phyloP scores from a whole-genome alignment of 2,888 invertebrate species.

The Noctua janthe region DNA sequence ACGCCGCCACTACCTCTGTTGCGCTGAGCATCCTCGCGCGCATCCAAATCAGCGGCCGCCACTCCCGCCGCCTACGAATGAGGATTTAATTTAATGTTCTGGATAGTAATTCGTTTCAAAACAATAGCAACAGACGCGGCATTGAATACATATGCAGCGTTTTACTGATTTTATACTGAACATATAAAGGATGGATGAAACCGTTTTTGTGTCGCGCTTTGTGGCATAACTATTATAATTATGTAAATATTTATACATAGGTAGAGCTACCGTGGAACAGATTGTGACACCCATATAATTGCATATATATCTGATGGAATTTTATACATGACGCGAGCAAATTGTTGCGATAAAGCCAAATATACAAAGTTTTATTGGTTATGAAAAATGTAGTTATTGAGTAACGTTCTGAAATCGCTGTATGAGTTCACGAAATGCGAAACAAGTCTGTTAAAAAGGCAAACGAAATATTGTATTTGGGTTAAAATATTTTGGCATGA shows the following conservation, averaged over 20 bases:
- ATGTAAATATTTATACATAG: slow-evolving; percentile 41
- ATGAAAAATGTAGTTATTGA: slow-evolving; percentile 42
- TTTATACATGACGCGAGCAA: slow-evolving; percentile 15
- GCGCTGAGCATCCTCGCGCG: slow-evolving; percentile 77
- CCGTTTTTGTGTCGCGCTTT: slow-evolving; percentile 46
- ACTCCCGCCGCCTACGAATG: slow-evolving; percentile 84
- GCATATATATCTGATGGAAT: slow-evolving; percentile 41
- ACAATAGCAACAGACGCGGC: slow-evolving; percentile 73
- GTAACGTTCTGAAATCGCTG: slow-evolving; percentile 38
- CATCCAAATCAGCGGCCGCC: slow-evolving; percentile 84
- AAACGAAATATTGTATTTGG: slow-evolving; percentile 51
- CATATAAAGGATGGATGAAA: slow-evolving; percentile 50
- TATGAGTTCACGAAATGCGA: slow-evolving; percentile 32
- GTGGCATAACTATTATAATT: slow-evolving; percentile 39
- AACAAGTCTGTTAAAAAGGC: slow-evolving; percentile 41
- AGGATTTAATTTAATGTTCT: slow-evolving; percentile 81
- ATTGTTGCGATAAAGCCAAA: slow-evolving; percentile 22
- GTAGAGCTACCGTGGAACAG: slow-evolving; percentile 40
- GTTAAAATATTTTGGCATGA: slow-evolving; percentile 70
- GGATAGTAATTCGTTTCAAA: slow-evolving; percentile 79
- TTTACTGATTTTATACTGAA: slow-evolving; percentile 54
- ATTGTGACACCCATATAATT: slow-evolving; percentile 39
- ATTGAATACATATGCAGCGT: slow-evolving; percentile 66
- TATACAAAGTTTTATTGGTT: slow-evolving; percentile 40
- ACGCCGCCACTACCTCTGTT: slow-evolving; percentile 75